Base-by-base conservation (phyloP, 2,888 invertebrate genomes). In the Listrodromus nycthemerus region DNA sequence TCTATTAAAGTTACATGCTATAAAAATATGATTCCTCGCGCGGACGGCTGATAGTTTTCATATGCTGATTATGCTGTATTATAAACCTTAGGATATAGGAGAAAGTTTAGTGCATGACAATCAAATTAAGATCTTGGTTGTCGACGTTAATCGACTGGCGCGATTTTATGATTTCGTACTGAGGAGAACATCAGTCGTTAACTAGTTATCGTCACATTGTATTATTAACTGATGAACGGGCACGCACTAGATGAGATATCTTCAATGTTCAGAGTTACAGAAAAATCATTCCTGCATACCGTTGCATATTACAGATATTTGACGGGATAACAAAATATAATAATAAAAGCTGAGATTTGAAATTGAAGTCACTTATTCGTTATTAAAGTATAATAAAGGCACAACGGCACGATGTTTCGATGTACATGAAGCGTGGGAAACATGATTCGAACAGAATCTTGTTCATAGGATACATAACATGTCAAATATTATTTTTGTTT, bases 11-110 rank as follows among this genome's bases (percentile, higher is more conserved):
- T 27, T 52, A 70, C 13, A 33, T 70, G 30, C 33, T 70, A 70
- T 52, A 70, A 70, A 70, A 70, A 55, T 70, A 70, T 52, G 52
- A 33, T 70, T 70, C 13, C 41, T 69, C n/a, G 27, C 50, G 21
- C 7, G 70, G 30, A 52, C 21, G 30, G 52, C 19, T 50, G 70
- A 52, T 19, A 37, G 33, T 13, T 3, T 70, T 70, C 37, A 7
- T 21, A 21, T 10, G 33, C 70, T 50, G 52, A 70, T 70, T 70
- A 21, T 70, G 6, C 37, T 63, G 33, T 37, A 63, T 4, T 45
- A 55, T 8, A 55, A 24, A 10, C 24, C 21, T 24, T 55, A 24
- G 10, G 10, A 55, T 55, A 13, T 55, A 55, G 24, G 55, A 24
- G 24, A 55, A 33, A 37, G 63, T 63, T 52, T 5, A 45, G 4